A percentile compares a stretch with the other conserved stretches of the same genome.
These are phyloP conservation scores for Empidonax alnorum DNA, from an alignment of 2,113 vertebrate genomes.

Conservation along the genomic window DNA sequence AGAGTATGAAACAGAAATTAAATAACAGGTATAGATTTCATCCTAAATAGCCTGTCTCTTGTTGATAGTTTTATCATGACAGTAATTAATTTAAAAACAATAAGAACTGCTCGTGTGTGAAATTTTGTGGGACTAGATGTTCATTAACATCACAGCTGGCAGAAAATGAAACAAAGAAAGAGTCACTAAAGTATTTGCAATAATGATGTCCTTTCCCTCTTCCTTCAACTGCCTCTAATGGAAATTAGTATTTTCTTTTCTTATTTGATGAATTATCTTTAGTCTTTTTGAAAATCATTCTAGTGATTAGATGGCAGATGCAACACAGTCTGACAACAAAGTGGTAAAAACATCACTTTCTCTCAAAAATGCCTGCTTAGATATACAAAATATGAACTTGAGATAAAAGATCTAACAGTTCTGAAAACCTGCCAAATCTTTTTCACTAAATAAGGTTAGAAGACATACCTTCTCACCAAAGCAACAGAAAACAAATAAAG, in stretches of 20 bases:
- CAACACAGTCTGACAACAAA: not conserved
- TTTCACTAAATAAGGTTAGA: not conserved
- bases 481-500: not conserved
- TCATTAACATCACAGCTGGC: not conserved
- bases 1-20: not conserved
- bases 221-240: not conserved
- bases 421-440: not conserved
- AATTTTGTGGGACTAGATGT: not conserved
- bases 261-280: not conserved
- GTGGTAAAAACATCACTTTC: not conserved
- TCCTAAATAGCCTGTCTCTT: not conserved
- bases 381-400: not conserved
- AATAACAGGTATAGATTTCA: not conserved
- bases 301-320: not conserved
- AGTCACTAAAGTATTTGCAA: not conserved
- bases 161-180: conserved; percentile 7
- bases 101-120: not conserved
- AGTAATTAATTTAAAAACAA: conserved; percentile 11
- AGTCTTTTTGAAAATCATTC: not conserved
- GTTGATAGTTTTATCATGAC: not conserved
- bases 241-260: not conserved
- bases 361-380: not conserved
- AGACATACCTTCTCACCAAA: not conserved
- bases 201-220: not conserved
- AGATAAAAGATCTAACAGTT: not conserved